These are phyloP conservation scores for Riparia riparia DNA, from an alignment of 2,113 vertebrate species.

Conservation along the genomic window DNA sequence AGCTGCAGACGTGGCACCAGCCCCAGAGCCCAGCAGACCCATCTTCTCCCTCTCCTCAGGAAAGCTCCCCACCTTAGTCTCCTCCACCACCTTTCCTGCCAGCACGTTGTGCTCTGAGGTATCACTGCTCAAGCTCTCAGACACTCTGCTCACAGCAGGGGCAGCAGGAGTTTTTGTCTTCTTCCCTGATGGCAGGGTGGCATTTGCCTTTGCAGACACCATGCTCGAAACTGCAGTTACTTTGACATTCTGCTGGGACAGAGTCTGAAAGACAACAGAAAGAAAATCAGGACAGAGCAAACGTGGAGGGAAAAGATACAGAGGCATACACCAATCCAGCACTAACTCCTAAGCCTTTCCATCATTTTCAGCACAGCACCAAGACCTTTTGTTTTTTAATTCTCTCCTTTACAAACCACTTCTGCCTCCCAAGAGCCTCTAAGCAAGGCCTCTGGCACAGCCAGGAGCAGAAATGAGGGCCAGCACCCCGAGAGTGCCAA, in stretches of 20 bases:
- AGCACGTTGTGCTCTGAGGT: neutral
- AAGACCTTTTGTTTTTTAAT: neutral
- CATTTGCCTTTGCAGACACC: neutral
- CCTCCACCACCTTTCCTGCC: neutral
- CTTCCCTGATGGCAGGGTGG: neutral
- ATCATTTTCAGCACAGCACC: neutral
- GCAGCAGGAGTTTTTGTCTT: neutral
- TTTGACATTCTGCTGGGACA: neutral
- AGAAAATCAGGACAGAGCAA: neutral
- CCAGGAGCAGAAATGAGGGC: neutral
- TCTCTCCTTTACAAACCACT: neutral
- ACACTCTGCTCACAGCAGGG: neutral
- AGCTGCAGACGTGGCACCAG: neutral
- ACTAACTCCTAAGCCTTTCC: neutral
- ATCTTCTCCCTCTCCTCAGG: neutral
- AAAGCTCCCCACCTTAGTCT: neutral
- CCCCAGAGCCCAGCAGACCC: neutral
- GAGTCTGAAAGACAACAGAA: neutral
- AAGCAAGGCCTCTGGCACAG: neutral
- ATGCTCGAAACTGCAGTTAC: neutral
- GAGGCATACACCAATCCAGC: neutral
- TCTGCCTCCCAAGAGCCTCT: neutral
- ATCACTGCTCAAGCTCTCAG: neutral
- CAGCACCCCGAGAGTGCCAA: neutral
- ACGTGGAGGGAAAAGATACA: neutral